phyloP scores from a whole-genome alignment of 2,797 vertebrate species.

The Scyliorhinus canicula region DNA sequence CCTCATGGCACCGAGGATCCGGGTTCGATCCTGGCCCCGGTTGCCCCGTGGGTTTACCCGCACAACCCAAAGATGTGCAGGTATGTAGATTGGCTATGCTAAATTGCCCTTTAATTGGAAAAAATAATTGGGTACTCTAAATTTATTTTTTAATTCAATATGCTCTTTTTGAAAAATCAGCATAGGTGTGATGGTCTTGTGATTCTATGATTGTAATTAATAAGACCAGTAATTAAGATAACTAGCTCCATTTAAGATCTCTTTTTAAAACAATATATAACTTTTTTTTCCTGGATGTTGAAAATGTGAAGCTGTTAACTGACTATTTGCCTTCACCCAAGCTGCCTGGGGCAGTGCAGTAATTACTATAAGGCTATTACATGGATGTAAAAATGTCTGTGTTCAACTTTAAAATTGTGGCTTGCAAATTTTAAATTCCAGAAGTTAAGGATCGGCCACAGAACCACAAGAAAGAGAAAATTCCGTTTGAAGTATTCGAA shows the following conservation, averaged over 20 bases:
- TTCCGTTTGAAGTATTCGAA: slow-evolving; percentile 54
- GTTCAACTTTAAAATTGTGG: neutral
- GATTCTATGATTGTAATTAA: neutral
- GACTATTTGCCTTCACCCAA: neutral
- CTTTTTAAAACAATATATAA: neutral
- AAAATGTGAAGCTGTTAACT: neutral
- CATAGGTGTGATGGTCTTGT: neutral
- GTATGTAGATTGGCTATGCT: too few species aligned
- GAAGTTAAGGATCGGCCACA: slow-evolving; percentile 58
- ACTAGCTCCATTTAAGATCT: neutral
- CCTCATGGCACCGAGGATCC: too few species aligned
- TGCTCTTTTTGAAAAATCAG: neutral
- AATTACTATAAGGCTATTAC: neutral
- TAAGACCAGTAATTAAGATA: neutral
- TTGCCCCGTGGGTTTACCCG: too few species aligned
- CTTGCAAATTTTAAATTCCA: slow-evolving; percentile 46
- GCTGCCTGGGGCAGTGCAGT: neutral
- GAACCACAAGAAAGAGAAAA: slow-evolving; percentile 71
- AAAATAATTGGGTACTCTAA: too few species aligned
- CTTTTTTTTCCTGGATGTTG: neutral
- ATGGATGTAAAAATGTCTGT: neutral
- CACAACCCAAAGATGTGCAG: too few species aligned
- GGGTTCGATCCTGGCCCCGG: too few species aligned
- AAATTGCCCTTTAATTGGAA: too few species aligned
- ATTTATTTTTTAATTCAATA: too few species aligned